Conservation (phyloP, 2,797 vertebrate genomes). For the Aselliscus stoliczkanus region DNA sequence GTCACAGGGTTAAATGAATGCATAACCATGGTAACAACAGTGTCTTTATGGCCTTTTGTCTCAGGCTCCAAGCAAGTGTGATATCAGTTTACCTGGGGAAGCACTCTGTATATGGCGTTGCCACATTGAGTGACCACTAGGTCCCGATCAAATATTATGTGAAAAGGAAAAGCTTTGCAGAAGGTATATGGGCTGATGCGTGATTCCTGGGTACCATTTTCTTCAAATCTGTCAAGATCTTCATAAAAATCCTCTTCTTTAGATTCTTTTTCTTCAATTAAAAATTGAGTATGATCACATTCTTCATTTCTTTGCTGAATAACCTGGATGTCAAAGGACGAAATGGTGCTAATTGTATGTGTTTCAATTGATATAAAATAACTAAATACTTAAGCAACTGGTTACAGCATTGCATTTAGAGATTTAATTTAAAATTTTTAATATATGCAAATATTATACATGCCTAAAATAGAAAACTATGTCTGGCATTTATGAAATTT, state of each 20-base stretch:
- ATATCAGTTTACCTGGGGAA: slow-evolving; percentile 90
- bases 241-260: slow-evolving; percentile 98
- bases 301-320: slow-evolving; percentile 97
- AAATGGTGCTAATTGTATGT: neutral
- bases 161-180: slow-evolving; percentile 99
- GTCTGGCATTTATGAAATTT: neutral
- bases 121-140: slow-evolving; percentile 97
- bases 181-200: slow-evolving; percentile 99
- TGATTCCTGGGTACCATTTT: slow-evolving; percentile 97
- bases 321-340: slow-evolving; percentile 83
- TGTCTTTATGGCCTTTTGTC: neutral
- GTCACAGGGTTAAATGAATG: neutral
- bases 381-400: neutral
- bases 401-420: neutral
- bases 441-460: neutral
- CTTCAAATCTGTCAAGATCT: slow-evolving; percentile 97
- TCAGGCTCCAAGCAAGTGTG: neutral
- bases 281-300: slow-evolving; percentile 98
- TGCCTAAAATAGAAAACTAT: neutral
- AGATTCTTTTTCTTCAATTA: slow-evolving; percentile 98
- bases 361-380: neutral
- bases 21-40: accelerated
- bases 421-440: neutral
- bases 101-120: slow-evolving; percentile 96
- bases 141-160: slow-evolving; percentile 98